A percentile compares a stretch with the other conserved stretches of the same genome.
phyloP scores from a whole-genome alignment of 2,888 invertebrate species.

The Eilema caniola region DNA sequence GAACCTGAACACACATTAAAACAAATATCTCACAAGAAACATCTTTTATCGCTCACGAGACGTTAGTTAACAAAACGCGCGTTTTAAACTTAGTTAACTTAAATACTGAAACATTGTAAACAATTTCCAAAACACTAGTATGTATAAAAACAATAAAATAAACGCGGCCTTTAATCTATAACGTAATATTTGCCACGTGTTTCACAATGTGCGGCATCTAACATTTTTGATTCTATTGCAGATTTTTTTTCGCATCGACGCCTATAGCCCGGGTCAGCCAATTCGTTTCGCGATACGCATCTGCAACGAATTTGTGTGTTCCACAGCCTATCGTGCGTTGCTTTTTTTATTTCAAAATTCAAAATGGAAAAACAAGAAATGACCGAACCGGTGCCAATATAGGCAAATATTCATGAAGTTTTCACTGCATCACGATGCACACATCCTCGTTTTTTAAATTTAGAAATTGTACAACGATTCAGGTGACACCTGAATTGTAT shows the following conservation, averaged over 20 bases:
- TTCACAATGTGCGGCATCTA: constrained; percentile 51
- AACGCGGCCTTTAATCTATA: constrained; percentile 25
- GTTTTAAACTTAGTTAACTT: background rate
- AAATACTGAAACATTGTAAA: background rate
- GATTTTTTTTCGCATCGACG: constrained; percentile 49
- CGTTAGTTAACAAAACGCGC: too few relatives aligned
- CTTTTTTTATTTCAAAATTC: constrained; percentile 37
- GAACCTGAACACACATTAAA: too few relatives aligned
- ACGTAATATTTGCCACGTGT: constrained; percentile 39
- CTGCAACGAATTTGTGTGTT: constrained; percentile 61
- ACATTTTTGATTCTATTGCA: constrained; percentile 63
- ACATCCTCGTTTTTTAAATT: constrained; percentile 23
- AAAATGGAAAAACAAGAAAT: constrained; percentile 25
- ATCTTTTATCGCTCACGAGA: background rate
- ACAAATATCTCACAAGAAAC: too few relatives aligned
- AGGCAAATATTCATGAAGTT: constrained; percentile 50
- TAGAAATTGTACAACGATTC: constrained; percentile 9
- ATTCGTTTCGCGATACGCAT: constrained; percentile 69
- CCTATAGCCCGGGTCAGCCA: constrained; percentile 65
- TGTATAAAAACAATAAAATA: background rate
- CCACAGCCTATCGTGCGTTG: constrained; percentile 41
- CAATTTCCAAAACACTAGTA: background rate
- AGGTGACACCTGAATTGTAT: background rate
- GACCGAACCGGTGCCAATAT: constrained; percentile 15
- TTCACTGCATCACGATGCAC: constrained; percentile 26